Evolutionary conservation across 92 coral and sea anemone genomes (phyloP), one percentile per base, ranked within the genome.

Genomic region (Phenganax subtilis): DNA sequence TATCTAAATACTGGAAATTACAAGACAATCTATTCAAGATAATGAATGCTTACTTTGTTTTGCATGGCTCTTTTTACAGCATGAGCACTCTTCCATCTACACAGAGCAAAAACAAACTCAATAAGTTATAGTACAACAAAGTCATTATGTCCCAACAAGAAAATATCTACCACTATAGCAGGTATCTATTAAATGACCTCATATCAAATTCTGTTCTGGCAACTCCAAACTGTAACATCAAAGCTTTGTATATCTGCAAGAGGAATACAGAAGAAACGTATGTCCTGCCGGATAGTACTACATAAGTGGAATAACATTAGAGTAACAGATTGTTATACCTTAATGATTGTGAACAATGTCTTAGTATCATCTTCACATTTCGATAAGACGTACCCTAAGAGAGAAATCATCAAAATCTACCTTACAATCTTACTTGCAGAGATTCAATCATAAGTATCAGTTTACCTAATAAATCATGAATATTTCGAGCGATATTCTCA

Each of bases 61-160:
- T 88, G 97, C 98, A 93, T 93, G 17, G 96, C 98, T 54, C 85
- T 85, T 85, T 93, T 93, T 20, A 93, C 98, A 30, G 93, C 96
- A 54, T 88, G 88, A 54, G 93, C 96, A 74, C 98, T 91, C 16
- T 93, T 92, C 97, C 97, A 93, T 81, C 98, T 88, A 71, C 4
- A 66, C 37, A 37, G 47, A 37, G 47, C 0, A 37, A 37, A 37
- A 37, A 37, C 2, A 37, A 37, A 37, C 47, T 0, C 47, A 37
- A 37, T 1, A 37, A 37, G 5, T 5, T 5, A 37, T 37, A 1
- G 3, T 37, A 37, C 0, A 37, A 37, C 47, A 37, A 37, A 37
- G 47, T 37, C 47, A 37, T 37, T 37, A 37, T 37, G 47, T 37
- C 47, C 47, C 0, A 37, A 37, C 47, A 20, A 0, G 25, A 20